Percentiles rank a stretch among this genome's conserved stretches.
These are phyloP conservation scores for Cryptotis parvus DNA, from an alignment of 2,113 vertebrate species.

Conservation along the genomic window DNA sequence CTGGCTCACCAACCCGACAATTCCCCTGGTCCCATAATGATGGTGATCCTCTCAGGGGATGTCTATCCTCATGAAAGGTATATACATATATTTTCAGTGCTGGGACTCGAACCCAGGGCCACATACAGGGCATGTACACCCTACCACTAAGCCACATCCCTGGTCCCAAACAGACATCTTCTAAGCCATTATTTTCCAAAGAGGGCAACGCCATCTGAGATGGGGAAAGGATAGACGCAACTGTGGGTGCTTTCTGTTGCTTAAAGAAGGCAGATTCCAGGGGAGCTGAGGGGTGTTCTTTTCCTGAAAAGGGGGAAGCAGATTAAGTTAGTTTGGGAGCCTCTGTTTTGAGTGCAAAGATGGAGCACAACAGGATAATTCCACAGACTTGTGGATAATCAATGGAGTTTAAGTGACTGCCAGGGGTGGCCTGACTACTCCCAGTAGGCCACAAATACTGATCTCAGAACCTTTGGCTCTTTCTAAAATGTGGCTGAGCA, in stretches of 20 bases:
- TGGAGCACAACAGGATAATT: background rate
- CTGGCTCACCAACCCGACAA: background rate
- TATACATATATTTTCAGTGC: too few species aligned
- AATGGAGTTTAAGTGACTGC: slow-evolving; percentile 6
- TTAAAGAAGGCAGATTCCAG: too few species aligned
- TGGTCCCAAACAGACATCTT: background rate
- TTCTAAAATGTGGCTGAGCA: slow-evolving; percentile 72
- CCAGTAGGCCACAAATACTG: slow-evolving; percentile 70
- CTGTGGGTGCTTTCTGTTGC: too few species aligned
- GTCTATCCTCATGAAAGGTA: background rate
- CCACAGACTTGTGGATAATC: background rate
- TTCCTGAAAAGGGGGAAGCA: too few species aligned
- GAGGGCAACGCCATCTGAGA: too few species aligned
- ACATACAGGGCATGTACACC: too few species aligned
- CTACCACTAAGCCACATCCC: too few species aligned
- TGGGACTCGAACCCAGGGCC: too few species aligned
- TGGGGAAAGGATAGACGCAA: too few species aligned
- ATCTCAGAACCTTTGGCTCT: slow-evolving; percentile 77
- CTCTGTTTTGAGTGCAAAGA: background rate
- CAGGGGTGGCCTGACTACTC: slow-evolving; percentile 73
- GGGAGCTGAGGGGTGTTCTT: too few species aligned
- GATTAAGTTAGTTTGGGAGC: too few species aligned
- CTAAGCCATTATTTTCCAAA: background rate
- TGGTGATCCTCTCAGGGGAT: background rate
- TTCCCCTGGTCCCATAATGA: background rate